A percentile compares a stretch with the other conserved stretches of the same genome.
Evolutionary conservation across 2,888 invertebrate species (phyloP).

Genomic region (Galerucella pusilla): DNA sequence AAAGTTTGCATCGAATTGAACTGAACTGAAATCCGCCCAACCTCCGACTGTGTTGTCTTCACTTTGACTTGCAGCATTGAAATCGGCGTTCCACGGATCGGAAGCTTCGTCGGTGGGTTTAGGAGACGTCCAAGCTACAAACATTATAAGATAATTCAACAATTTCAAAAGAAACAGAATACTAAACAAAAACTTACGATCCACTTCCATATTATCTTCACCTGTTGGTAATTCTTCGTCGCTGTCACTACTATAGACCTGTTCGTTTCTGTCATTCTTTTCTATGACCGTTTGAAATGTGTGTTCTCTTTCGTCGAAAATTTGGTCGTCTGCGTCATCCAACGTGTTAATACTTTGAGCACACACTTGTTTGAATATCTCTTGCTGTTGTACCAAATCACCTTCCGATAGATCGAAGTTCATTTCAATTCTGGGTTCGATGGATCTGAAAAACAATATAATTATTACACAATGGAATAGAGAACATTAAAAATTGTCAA

Average conservation of each 20-base stretch:
- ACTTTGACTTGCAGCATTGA: conserved; percentile 14
- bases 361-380: conserved; percentile 73
- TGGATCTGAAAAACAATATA: conserved; percentile 50
- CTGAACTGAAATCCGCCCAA: conserved; percentile 66
- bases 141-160: background rate
- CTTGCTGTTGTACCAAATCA: conserved; percentile 66
- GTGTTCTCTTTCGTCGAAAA: conserved; percentile 66
- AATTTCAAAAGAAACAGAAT: background rate
- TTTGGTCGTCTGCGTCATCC: conserved; percentile 63
- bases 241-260: conserved; percentile 66
- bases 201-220: conserved; percentile 64
- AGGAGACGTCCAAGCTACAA: conserved; percentile 60
- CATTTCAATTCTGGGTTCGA: conserved; percentile 59
- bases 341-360: conserved; percentile 62
- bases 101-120: conserved; percentile 42
- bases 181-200: conserved; percentile 62
- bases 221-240: conserved; percentile 64
- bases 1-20: conserved; percentile 56
- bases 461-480: background rate
- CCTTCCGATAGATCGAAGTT: conserved; percentile 67
- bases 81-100: conserved; percentile 57
- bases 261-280: conserved; percentile 61
- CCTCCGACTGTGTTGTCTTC: conserved; percentile 50
- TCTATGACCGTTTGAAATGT: conserved; percentile 67
- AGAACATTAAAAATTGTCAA: background rate